Evolutionary conservation across 2,797 vertebrate species (phyloP), one percentile per base, ranked within the genome.

Genomic region (Paguma larvata): DNA sequence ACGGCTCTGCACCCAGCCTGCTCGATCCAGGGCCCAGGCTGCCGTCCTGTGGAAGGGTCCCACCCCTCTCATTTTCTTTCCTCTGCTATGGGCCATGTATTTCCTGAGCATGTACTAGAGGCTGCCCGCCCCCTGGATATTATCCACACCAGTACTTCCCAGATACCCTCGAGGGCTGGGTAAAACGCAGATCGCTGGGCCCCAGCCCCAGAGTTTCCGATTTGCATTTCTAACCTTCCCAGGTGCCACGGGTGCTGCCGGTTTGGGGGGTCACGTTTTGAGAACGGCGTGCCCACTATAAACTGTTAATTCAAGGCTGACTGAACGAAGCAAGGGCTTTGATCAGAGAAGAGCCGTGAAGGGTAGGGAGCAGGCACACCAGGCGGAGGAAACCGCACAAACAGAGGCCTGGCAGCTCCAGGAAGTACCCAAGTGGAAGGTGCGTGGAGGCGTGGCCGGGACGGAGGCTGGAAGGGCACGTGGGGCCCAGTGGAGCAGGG

Each of bases 351-450:
- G n/a, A 82, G 30, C 46, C 18, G 2, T 72, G 62, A 46, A 21
- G 46, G 62, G 25, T 23, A 87, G 34, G 78, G 48, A 85, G 70
- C 59, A 13, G 59, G 83, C 80, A 77, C 5, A 13, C 12, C 25
- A 32, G 46, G 63, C 85, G 41, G 34, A 93, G 80, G 73, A 65
- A 32, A 23, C 41, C 10, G 34, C 30, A 38, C 11, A 84, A 80
- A 85, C 94, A 85, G 85, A 93, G 85, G 73, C 88, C 65, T 63
- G 83, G 94, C 23, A 25, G 91, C 44, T 95, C 80, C 91, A 91
- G 91, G 95, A 95, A 80, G 89, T 38, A 9, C 63, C 8, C 12
- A 82, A 72, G 79, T 6, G 56, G 89, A 95, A 92, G 88, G 78
- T 89, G 56, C 41, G 7, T 14, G 65, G 91, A 65, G 94, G 85